Conservation (phyloP, 2,113 vertebrate genomes). For the Meleagris gallopavo region DNA sequence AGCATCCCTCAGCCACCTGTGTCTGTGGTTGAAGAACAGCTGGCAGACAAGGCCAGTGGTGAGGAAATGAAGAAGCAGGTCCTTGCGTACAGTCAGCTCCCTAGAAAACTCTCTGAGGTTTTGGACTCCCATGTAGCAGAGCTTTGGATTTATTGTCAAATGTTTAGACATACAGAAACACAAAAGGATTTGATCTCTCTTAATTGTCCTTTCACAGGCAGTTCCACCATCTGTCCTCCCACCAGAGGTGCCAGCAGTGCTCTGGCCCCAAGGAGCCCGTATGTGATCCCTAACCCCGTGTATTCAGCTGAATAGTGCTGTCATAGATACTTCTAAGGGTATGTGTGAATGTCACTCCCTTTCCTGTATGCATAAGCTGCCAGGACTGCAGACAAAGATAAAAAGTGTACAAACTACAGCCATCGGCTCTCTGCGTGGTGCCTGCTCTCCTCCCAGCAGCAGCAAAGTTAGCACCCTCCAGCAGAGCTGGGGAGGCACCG, state of each 20-base stretch:
- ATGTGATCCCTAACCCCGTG: slow-evolving; percentile 2
- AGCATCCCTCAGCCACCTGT: neutral
- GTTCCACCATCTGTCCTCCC: slow-evolving; percentile 39
- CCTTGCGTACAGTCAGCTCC: neutral
- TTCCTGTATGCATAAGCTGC: slow-evolving; percentile 5
- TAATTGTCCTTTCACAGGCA: slow-evolving; percentile 47
- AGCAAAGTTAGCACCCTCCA: neutral
- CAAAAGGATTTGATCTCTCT: slow-evolving; percentile 40
- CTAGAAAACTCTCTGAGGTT: neutral
- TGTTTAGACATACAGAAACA: slow-evolving; percentile 42
- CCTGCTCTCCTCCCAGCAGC: neutral
- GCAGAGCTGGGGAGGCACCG: neutral
- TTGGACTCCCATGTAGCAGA: neutral
- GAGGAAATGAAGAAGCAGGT: neutral
- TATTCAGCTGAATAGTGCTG: neutral
- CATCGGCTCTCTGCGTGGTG: rapidly evolving
- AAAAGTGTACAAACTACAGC: neutral
- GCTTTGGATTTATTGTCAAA: neutral
- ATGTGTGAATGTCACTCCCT: slow-evolving; percentile 2
- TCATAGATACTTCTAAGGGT: slow-evolving; percentile 53
- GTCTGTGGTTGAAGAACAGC: neutral
- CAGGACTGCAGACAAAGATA: slow-evolving; percentile 12
- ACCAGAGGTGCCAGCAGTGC: neutral
- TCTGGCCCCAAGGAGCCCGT: slow-evolving; percentile 46
- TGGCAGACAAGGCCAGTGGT: neutral